Evolutionary conservation across 2,888 invertebrate genomes (phyloP).

Genomic region (Pachycephus smyrnensis): DNA sequence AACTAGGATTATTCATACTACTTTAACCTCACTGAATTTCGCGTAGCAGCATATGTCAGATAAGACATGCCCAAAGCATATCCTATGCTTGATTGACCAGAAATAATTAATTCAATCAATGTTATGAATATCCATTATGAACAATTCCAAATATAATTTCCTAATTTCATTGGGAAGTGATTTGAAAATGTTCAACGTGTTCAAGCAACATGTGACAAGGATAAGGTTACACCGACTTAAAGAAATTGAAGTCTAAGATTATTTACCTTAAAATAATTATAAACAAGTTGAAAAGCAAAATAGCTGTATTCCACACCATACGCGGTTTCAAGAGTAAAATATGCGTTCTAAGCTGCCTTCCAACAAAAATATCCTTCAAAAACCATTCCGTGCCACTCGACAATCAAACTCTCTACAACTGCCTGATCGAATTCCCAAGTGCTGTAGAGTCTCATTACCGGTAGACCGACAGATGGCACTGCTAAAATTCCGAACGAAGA

Average conservation of each 20-base stretch:
- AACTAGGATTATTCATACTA: neutral
- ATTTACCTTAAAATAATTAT: neutral
- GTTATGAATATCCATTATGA: neutral
- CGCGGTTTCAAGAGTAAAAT: neutral
- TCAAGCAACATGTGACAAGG: neutral
- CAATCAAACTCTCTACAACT: neutral
- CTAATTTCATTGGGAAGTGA: neutral
- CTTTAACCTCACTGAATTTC: neutral
- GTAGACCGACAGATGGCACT: neutral
- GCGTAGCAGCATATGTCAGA: neutral
- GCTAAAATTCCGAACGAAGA: neutral
- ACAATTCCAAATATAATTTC: neutral
- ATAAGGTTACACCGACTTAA: neutral
- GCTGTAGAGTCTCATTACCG: neutral
- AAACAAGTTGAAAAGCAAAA: neutral
- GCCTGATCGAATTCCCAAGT: neutral
- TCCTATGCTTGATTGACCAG: neutral
- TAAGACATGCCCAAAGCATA: neutral
- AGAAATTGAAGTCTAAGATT: neutral
- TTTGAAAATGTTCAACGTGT: neutral
- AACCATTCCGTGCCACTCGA: neutral
- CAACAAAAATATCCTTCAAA: neutral
- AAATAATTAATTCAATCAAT: neutral
- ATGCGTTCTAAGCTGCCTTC: neutral
- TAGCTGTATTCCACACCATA: neutral